These are phyloP conservation scores for Gobiocypris rarus DNA, from an alignment of 2,113 vertebrate genomes.

Conservation along the genomic window DNA sequence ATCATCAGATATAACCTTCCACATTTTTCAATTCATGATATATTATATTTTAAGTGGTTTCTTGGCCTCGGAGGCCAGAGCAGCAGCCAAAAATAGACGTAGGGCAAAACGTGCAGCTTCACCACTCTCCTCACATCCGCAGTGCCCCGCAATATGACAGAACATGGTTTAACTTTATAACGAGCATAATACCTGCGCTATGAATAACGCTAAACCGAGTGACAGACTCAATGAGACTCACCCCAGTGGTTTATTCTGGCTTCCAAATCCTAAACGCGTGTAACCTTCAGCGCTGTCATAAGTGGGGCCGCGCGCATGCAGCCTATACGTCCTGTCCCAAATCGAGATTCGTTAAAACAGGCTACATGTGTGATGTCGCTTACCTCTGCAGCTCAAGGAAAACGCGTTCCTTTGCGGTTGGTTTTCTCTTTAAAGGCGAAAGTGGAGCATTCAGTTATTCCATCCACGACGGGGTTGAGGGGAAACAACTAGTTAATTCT, in stretches of 20 bases:
- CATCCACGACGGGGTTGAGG: background rate
- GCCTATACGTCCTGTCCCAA: background rate
- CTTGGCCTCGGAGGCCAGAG: conserved; percentile 1
- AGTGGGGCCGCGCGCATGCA: background rate
- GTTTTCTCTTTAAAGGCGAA: conserved; percentile 5
- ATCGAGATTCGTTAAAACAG: background rate
- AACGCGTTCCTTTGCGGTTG: background rate
- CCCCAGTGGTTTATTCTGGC: background rate
- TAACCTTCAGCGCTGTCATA: conserved; percentile 2
- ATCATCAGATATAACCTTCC: background rate
- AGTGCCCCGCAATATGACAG: background rate
- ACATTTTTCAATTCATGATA: background rate
- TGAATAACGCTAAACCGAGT: background rate
- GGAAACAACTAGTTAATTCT: background rate
- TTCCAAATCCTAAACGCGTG: background rate
- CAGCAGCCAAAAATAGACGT: background rate
- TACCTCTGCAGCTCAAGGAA: conserved; percentile 4
- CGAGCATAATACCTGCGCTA: background rate
- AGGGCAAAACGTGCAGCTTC: conserved; percentile 19
- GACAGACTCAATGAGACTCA: background rate
- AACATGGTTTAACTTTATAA: background rate
- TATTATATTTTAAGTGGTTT: background rate
- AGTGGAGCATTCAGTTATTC: background rate
- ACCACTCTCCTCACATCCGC: conserved; percentile 1
- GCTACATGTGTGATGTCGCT: background rate